Base-by-base conservation (phyloP, 2,113 vertebrate species). In the Mesoclemmys tuberculata region DNA sequence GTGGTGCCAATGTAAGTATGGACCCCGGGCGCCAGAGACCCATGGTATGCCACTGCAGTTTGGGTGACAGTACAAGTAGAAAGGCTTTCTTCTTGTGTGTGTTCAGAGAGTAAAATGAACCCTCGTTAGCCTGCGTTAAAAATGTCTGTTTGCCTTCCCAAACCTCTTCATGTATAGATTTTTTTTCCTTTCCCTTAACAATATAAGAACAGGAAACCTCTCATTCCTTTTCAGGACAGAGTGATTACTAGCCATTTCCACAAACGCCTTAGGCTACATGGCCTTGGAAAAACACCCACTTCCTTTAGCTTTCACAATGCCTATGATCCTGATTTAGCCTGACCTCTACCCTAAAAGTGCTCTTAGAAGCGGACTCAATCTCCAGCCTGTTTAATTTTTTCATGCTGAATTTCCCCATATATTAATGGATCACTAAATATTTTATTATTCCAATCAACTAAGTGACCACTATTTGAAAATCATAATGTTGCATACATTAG, bases 201-300 rank as follows among this genome's bases (percentile, higher is more conserved):
- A 98, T 94, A 91, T 90, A 38, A 91, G 81, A 78, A 95, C 89
- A 97, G 97, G 97, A 97, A 97, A 93, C 90, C 52, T 94, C 97
- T 92, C 82, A 92, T 95, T 97, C 90, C 90, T 97, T 97, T 95
- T 96, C 93, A 95, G 79, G 89, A 84, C 77, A 78, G 61, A 89
- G 85, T 92, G 93, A 90, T 96, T 96, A 96, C 95, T 97, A 97
- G 93, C 96, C 83, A 85, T 97, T 98, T 98, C 96, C 97, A 98
- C 75, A 93, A 96, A 90, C 35, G 93, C 92, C 89, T 95, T 84
- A 89, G 85, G 94, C 88, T 90, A 94, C 1, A 6, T 83, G 96
- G 95, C 93, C 89, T 96, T 98, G 96, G 96, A 95, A 95, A 97
- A 92, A 95, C 91, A 88, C 86, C 55, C 2, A 0, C 74, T 98